Evolutionary conservation across 2,888 invertebrate species (phyloP).

Genomic region (Furcula furcula): DNA sequence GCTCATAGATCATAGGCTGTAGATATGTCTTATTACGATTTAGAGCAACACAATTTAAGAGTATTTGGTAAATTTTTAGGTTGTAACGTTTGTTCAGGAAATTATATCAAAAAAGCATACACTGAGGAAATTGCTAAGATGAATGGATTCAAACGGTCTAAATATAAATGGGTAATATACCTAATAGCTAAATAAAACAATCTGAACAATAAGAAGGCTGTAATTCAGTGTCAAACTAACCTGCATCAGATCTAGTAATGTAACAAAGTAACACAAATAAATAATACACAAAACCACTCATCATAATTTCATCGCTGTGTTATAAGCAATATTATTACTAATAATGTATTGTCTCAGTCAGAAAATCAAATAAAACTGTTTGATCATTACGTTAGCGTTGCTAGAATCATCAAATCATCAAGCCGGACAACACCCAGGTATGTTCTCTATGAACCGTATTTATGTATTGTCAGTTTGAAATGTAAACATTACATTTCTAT

Average conservation of each 20-base stretch:
- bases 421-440: conserved; percentile 72
- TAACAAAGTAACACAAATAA: conserved; percentile 69
- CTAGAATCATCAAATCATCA: conserved; percentile 45
- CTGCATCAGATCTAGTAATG: conserved; percentile 60
- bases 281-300: conserved; percentile 66
- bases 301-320: conserved; percentile 73
- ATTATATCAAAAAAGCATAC: no score
- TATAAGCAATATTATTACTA: conserved; percentile 17
- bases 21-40: no score
- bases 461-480: background rate
- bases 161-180: no score
- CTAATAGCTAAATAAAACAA: no score
- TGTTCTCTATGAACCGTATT: conserved; percentile 27
- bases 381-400: conserved; percentile 75
- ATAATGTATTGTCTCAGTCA: conserved; percentile 43
- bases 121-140: no score
- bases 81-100: no score
- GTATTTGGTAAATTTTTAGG: no score
- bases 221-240: no score
- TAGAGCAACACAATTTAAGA: no score
- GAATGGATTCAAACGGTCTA: no score
- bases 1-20: no score
- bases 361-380: conserved; percentile 61
- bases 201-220: no score
- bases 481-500: conserved; percentile 1